phyloP scores from a whole-genome alignment of 2,888 invertebrate genomes.

The Macrosiphum euphorbiae region DNA sequence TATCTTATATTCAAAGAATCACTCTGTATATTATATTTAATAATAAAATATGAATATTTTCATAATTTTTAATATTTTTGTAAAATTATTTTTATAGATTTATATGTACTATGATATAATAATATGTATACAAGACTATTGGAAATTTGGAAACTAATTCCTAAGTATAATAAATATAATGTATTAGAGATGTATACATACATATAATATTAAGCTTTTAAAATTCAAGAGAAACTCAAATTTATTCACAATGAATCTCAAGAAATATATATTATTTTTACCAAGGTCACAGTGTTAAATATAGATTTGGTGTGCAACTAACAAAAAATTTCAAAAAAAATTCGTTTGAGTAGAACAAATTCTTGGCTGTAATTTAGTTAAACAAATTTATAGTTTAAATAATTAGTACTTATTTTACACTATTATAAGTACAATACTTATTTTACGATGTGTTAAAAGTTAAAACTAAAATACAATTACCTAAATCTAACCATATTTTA shows the following conservation, averaged over 20 bases:
- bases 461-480: background rate
- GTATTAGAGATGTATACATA: background rate
- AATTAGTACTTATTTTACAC: background rate
- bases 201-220: background rate
- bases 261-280: slow-evolving; percentile 40
- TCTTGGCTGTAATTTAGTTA: slow-evolving; percentile 38
- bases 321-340: background rate
- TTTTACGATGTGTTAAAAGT: background rate
- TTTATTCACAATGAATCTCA: slow-evolving; percentile 3
- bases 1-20: background rate
- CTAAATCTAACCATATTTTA: background rate
- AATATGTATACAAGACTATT: background rate
- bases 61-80: too few species aligned
- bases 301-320: slow-evolving; percentile 23
- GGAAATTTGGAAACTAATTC: background rate
- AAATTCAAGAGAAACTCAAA: background rate
- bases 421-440: too few species aligned
- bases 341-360: background rate
- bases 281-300: slow-evolving; percentile 49
- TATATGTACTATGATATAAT: background rate
- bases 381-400: slow-evolving; percentile 15
- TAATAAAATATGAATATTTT: too few species aligned
- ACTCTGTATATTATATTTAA: too few species aligned
- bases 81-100: background rate
- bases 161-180: background rate